These are phyloP conservation scores for Aplocera efformata DNA, from an alignment of 2,888 invertebrate species.

Conservation along the genomic window DNA sequence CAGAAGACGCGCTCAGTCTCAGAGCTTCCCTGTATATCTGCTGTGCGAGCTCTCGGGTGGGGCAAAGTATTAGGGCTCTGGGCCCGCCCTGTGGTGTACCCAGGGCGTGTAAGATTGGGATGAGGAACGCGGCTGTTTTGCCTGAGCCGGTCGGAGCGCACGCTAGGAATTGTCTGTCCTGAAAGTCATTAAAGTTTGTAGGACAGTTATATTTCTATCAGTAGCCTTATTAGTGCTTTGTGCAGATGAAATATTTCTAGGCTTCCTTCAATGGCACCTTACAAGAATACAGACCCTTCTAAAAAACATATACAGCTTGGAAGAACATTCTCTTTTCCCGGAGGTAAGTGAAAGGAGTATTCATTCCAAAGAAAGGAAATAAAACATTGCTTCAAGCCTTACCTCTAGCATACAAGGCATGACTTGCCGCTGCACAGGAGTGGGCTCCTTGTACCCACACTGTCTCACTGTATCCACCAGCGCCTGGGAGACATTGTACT, in stretches of 20 bases:
- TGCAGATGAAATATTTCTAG: too few relatives aligned
- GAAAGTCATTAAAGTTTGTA: slow-evolving; percentile 12
- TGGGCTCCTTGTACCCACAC: slow-evolving; percentile 88
- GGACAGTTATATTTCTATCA: too few relatives aligned
- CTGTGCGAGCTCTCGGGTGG: slow-evolving; percentile 95
- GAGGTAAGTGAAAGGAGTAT: too few relatives aligned
- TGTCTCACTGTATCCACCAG: slow-evolving; percentile 85
- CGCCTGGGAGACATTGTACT: slow-evolving; percentile 78
- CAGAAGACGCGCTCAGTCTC: slow-evolving; percentile 86
- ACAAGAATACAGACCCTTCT: too few relatives aligned
- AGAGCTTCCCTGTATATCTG: slow-evolving; percentile 93
- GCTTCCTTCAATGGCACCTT: too few relatives aligned
- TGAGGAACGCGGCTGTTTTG: slow-evolving; percentile 96
- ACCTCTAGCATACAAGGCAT: slow-evolving; percentile 93
- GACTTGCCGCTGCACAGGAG: slow-evolving; percentile 96
- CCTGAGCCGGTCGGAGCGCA: slow-evolving; percentile 99
- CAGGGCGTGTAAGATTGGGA: slow-evolving; percentile 91
- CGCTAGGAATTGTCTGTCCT: slow-evolving; percentile 91
- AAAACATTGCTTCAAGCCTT: slow-evolving; percentile 29
- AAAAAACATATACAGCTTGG: too few relatives aligned
- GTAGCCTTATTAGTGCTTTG: background rate
- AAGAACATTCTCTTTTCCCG: too few relatives aligned
- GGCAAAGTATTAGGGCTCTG: slow-evolving; percentile 93
- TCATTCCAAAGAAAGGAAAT: too few relatives aligned
- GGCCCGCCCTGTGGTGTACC: slow-evolving; percentile 87